A percentile compares a stretch with the other conserved stretches of the same genome.
phyloP scores from a whole-genome alignment of 2,797 vertebrate genomes.

The Leuciscus waleckii region DNA sequence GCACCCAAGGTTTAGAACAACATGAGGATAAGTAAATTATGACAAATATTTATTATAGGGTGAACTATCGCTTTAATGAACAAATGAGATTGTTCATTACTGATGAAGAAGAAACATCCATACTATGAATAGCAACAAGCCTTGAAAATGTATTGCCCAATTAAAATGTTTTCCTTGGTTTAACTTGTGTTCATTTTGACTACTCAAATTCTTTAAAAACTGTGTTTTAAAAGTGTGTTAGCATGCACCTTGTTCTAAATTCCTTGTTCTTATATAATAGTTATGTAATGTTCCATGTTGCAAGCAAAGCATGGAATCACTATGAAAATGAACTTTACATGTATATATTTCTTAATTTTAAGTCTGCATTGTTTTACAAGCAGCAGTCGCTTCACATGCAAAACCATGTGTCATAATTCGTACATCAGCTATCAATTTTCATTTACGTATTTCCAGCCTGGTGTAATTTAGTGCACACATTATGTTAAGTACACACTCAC shows the following conservation, averaged over 20 bases:
- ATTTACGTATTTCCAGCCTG: constrained; percentile 39
- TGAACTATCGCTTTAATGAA: constrained; percentile 1
- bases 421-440: constrained; percentile 53
- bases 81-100: constrained; percentile 3
- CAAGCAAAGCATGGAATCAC: constrained; percentile 4
- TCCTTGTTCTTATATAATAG: constrained; percentile 7
- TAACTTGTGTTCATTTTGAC: constrained; percentile 7
- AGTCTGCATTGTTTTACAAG: constrained; percentile 11
- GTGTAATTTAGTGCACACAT: constrained; percentile 33
- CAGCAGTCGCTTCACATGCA: constrained; percentile 40
- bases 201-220: constrained; percentile 7
- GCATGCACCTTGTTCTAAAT: constrained; percentile 1
- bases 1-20: background rate
- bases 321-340: background rate
- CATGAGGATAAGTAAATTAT: background rate
- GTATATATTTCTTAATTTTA: constrained; percentile 6
- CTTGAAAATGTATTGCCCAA: constrained; percentile 20
- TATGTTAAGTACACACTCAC: constrained; percentile 34
- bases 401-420: constrained; percentile 42
- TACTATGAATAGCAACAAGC: constrained; percentile 33
- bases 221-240: background rate
- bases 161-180: constrained; percentile 20
- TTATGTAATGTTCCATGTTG: constrained; percentile 16
- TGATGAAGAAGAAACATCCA: constrained; percentile 5
- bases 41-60: background rate